A percentile compares a stretch with the other conserved stretches of the same genome.
These are phyloP conservation scores for Stichopus chloronotus DNA, from an alignment of 35 echinoderm and acorn worm species.

Conservation along the genomic window DNA sequence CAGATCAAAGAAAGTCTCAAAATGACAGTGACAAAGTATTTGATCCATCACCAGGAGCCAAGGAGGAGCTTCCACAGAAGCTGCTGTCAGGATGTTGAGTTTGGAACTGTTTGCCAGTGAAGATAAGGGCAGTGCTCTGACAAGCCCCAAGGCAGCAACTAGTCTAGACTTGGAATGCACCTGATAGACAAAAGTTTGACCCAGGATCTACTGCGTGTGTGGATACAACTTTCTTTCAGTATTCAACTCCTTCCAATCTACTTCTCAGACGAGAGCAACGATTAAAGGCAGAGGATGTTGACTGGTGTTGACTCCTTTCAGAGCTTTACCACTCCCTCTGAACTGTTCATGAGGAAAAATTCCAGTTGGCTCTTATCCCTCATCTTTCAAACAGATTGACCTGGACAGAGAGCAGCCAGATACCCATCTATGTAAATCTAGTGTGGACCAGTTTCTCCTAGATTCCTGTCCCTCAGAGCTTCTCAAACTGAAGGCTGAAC, in stretches of 20 bases:
- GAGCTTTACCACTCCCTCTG: constrained; percentile 47
- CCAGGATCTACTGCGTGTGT: not conserved
- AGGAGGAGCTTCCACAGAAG: not conserved
- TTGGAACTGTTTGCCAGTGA: constrained; percentile 16
- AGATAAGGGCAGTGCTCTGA: not conserved
- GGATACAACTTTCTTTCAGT: not conserved
- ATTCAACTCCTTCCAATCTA: constrained; percentile 47
- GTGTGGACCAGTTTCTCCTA: not conserved
- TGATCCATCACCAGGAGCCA: not conserved
- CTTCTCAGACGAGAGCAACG: constrained; percentile 17
- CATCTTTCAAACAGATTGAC: not conserved
- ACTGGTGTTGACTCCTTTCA: constrained; percentile 40
- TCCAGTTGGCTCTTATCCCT: not conserved
- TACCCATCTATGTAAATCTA: not conserved
- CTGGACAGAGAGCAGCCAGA: not conserved
- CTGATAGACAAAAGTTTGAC: too few species aligned
- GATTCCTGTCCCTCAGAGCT: constrained; percentile 7
- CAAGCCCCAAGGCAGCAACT: not conserved
- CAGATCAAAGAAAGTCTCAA: not conserved
- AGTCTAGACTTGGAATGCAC: too few species aligned
- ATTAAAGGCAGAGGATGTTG: not conserved
- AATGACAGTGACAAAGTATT: not conserved
- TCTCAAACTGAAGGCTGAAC: constrained; percentile 28
- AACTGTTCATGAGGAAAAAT: constrained; percentile 1
- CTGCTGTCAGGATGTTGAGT: not conserved